A percentile compares a stretch with the other conserved stretches of the same genome.
These are phyloP conservation scores for Schizothorax lantsangensis DNA, from an alignment of 2,797 vertebrate genomes.

Conservation along the genomic window DNA sequence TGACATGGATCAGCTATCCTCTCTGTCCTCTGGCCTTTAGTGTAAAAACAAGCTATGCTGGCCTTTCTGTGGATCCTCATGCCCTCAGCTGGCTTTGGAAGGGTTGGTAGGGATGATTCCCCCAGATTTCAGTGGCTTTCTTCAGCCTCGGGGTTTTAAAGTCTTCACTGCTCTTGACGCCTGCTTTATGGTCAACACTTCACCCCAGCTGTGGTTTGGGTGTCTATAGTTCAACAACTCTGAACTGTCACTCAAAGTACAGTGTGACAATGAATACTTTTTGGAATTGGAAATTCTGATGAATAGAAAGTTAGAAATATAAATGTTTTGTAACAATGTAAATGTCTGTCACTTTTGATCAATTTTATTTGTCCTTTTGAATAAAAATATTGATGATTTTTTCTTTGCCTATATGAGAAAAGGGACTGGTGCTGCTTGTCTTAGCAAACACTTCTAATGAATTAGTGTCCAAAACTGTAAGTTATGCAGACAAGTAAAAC, in stretches of 20 bases:
- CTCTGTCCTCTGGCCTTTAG: neutral
- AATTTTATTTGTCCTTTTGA: neutral
- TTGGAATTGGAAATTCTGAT: neutral
- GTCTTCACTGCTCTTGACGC: neutral
- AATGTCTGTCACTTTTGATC: no score
- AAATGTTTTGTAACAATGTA: neutral
- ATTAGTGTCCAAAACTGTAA: neutral
- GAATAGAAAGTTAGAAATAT: neutral
- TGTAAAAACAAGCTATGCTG: conserved; percentile 6
- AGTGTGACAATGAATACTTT: neutral
- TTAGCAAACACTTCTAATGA: neutral
- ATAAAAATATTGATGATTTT: neutral
- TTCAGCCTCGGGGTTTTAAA: conserved; percentile 23
- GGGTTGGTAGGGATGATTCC: conserved; percentile 23
- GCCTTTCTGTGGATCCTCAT: neutral
- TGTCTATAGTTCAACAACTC: neutral
- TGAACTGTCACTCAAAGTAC: neutral
- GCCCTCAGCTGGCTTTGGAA: conserved; percentile 1
- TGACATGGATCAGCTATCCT: neutral
- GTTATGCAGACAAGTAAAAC: neutral
- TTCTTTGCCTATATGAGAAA: neutral
- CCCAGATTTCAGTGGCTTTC: conserved; percentile 22
- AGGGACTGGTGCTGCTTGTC: neutral
- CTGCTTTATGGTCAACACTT: conserved; percentile 20
- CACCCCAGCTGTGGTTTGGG: neutral